Conservation (phyloP, 2,888 invertebrate genomes). For the Lysandra coridon region DNA sequence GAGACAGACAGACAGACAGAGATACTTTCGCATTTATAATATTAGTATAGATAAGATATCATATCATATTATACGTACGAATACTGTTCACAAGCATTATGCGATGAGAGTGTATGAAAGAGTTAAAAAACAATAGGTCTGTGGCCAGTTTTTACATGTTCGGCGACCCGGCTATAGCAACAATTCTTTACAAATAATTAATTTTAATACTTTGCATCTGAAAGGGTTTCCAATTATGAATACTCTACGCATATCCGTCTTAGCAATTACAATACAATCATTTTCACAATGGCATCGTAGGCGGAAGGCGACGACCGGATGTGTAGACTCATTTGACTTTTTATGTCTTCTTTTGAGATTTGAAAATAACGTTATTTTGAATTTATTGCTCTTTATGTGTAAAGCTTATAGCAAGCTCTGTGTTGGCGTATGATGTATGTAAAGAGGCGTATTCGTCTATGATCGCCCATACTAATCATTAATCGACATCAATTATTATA, state of each 20-base stretch:
- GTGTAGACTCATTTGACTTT: conserved; percentile 38
- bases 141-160: not conserved
- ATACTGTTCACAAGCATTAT: too few species aligned
- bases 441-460: too few species aligned
- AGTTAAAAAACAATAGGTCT: too few species aligned
- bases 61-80: too few species aligned
- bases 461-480: too few species aligned
- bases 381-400: not conserved
- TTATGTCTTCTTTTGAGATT: conserved; percentile 18
- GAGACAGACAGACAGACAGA: too few species aligned
- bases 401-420: not conserved
- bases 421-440: too few species aligned
- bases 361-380: not conserved
- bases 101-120: too few species aligned
- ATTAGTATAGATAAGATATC: too few species aligned
- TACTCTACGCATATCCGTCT: not conserved
- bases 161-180: not conserved
- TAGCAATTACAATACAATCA: conserved; percentile 26
- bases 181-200: not conserved
- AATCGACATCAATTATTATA: too few species aligned
- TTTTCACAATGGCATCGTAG: conserved; percentile 36
- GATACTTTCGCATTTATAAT: too few species aligned
- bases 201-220: not conserved
- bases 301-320: conserved; percentile 48
- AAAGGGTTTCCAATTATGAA: conserved; percentile 19